Base-by-base conservation (phyloP, 2,797 vertebrate species). In the Hylomyscus alleni region DNA sequence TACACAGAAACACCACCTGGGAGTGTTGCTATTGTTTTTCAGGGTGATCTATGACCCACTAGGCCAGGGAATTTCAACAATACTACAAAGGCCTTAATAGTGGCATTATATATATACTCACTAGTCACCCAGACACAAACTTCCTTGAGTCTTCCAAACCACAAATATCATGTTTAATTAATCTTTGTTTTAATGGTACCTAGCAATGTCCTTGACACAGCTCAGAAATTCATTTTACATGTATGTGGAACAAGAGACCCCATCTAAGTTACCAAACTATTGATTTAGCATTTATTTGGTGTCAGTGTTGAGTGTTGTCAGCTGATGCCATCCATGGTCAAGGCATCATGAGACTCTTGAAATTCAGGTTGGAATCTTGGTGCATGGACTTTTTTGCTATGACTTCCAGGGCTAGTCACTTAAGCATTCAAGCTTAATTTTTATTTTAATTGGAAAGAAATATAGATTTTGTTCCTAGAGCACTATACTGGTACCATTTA, bases 331-430 rank as follows among this genome's bases (percentile, higher is more conserved):
- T 11, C 14, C 6, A 17, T n/a, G 17, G 34, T 20, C 19, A 4
- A 3, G 0, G 54, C 0, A 0, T 9, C 73, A 31, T 1, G 31
- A 73, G 37, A 88, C 34, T 56, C 47, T 1, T 8, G 26, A 47
- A 82, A 72, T 19, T 37, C 26, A 6, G 29, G 29, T 56, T 50
- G 12, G 24, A 58, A 69, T 89, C 65, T 4, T 11, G 13, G 24
- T 37, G 65, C 9, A 37, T 3, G 13, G 37, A 9, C 20, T 15
- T 19, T 19, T 31, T 6, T 34, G 10, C n/a, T 54, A 50, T 0
- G 60, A 80, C 34, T 22, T 31, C 37, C 47, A 44, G 26, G 58
- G 76, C 24, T 56, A 93, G 65, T 34, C 65, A 67, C 31, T 67
- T 34, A 34, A 15, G 65, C 65, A 34, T 34, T 67, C 31, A 34